Evolutionary conservation across 2,888 invertebrate species (phyloP).

Genomic region (Deilephila elpenor): DNA sequence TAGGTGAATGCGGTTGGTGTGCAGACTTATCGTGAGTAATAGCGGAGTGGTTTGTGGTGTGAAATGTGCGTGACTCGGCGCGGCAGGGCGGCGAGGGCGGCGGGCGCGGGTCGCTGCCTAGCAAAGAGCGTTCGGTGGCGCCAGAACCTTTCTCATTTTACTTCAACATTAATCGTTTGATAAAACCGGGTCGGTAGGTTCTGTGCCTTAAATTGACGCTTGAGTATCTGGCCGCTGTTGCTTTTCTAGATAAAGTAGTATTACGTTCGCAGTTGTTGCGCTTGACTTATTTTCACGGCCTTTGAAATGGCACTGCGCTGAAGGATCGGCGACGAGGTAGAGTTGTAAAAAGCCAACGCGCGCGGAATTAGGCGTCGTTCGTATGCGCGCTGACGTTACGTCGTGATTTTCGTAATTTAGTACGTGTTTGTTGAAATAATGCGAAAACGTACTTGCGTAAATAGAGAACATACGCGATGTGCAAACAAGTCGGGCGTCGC

Average conservation of each 20-base stretch:
- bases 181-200: slow-evolving; percentile 57
- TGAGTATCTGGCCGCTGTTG: slow-evolving; percentile 53
- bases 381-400: slow-evolving; percentile 47
- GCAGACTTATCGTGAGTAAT: slow-evolving; percentile 65
- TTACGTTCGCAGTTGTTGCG: slow-evolving; percentile 4
- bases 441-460: slow-evolving; percentile 73
- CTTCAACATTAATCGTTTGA: slow-evolving; percentile 70
- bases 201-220: slow-evolving; percentile 61
- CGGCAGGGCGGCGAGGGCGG: slow-evolving; percentile 38
- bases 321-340: slow-evolving; percentile 4
- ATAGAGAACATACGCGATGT: slow-evolving; percentile 74
- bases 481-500: slow-evolving; percentile 73
- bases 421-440: slow-evolving; percentile 69
- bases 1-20: slow-evolving; percentile 67
- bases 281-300: background rate
- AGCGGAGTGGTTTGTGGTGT: slow-evolving; percentile 63
- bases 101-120: slow-evolving; percentile 33
- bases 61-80: slow-evolving; percentile 61
- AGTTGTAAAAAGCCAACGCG: slow-evolving; percentile 26
- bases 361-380: slow-evolving; percentile 19
- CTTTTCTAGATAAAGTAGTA: slow-evolving; percentile 29
- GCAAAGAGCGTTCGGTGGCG: slow-evolving; percentile 51
- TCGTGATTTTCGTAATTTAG: slow-evolving; percentile 56
- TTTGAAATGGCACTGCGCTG: background rate
- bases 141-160: slow-evolving; percentile 66